Evolutionary conservation across 2,797 vertebrate genomes (phyloP).

Genomic region (Microctenopoma lineatum): DNA sequence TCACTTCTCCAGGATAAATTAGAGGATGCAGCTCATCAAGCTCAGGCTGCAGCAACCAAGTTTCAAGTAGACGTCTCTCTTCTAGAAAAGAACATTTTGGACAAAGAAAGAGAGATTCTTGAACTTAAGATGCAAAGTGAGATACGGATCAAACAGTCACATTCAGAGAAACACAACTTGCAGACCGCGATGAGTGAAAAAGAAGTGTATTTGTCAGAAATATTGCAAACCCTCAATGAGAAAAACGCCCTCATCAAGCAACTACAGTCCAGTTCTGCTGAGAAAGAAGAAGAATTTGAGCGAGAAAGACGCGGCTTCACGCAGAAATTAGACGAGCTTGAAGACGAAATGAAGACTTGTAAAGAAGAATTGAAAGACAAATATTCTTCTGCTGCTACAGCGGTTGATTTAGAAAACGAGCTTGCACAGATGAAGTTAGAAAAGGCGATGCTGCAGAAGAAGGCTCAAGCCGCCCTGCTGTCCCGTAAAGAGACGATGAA

Average conservation of each 20-base stretch:
- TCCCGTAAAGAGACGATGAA: conserved; percentile 78
- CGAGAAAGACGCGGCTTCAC: conserved; percentile 70
- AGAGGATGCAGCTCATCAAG: conserved; percentile 70
- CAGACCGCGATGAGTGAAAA: conserved; percentile 73
- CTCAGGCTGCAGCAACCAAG: conserved; percentile 60
- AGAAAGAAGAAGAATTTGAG: conserved; percentile 66
- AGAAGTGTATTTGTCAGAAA: conserved; percentile 72
- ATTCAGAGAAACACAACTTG: conserved; percentile 60
- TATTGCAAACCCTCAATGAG: conserved; percentile 72
- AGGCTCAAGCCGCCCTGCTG: conserved; percentile 82
- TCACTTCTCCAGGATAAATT: conserved; percentile 73
- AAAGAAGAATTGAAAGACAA: conserved; percentile 53
- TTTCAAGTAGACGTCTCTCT: conserved; percentile 68
- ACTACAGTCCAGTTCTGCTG: conserved; percentile 69
- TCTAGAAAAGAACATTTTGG: conserved; percentile 74
- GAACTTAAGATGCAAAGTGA: conserved; percentile 64
- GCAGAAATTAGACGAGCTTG: conserved; percentile 75
- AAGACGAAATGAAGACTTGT: conserved; percentile 66
- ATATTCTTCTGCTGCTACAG: conserved; percentile 20
- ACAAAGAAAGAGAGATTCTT: conserved; percentile 78
- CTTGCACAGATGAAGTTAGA: conserved; percentile 75
- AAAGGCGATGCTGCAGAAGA: conserved; percentile 83
- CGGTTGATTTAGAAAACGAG: conserved; percentile 59
- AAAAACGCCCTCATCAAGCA: conserved; percentile 73
- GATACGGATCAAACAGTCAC: conserved; percentile 56